Evolutionary conservation across 2,888 invertebrate genomes (phyloP).

Genomic region (Plagiodera versicolora): DNA sequence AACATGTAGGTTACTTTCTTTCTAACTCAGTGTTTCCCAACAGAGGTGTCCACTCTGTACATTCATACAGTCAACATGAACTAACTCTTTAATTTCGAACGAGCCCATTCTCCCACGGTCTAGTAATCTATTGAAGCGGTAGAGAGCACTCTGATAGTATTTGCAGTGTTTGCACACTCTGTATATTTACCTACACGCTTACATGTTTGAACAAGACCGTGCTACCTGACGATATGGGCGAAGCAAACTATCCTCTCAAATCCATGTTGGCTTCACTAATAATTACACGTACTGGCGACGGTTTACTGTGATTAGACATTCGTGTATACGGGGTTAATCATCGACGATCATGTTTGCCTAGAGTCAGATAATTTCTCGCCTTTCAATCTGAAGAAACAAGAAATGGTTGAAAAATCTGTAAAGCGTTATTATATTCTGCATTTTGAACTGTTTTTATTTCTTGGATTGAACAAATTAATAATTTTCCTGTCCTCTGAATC

Average conservation of each 20-base stretch:
- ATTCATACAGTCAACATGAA: too few relatives aligned
- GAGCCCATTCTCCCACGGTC: too few relatives aligned
- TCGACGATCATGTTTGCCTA: neutral
- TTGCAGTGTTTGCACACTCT: neutral
- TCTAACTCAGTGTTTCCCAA: too few relatives aligned
- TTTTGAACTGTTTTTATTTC: too few relatives aligned
- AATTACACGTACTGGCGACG: slow-evolving; percentile 8
- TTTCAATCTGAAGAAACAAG: neutral
- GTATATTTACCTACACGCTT: neutral
- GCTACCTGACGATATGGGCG: neutral
- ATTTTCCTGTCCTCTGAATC: too few relatives aligned
- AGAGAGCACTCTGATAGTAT: neutral
- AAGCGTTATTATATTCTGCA: too few relatives aligned
- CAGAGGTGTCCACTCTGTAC: too few relatives aligned
- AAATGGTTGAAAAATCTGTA: too few relatives aligned
- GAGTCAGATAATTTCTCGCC: neutral
- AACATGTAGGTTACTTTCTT: too few relatives aligned
- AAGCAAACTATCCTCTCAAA: neutral
- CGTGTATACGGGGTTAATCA: neutral
- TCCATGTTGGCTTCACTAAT: slow-evolving; percentile 22
- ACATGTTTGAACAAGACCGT: neutral
- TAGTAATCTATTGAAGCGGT: too few relatives aligned
- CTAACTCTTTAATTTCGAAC: too few relatives aligned
- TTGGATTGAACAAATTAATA: too few relatives aligned
- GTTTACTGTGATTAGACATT: slow-evolving; percentile 9